Base-by-base conservation (phyloP, 2,113 vertebrate species). In the Ammodramus savannarum region DNA sequence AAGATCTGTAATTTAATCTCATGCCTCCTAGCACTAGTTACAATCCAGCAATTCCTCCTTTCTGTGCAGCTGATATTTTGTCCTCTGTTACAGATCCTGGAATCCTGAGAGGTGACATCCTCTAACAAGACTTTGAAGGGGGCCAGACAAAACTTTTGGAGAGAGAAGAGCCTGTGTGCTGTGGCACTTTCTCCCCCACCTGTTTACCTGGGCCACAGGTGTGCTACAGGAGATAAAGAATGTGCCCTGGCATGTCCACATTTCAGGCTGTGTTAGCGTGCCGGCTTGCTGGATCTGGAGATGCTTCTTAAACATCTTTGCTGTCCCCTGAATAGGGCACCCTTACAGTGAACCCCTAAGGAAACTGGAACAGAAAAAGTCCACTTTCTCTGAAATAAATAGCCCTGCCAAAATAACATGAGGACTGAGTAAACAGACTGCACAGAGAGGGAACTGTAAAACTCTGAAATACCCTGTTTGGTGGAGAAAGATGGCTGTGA, bases 401-500 rank as follows among this genome's bases (percentile, higher is more conserved):
- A 11, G 41, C 58, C 68, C 51, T 61, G 49, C 77, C 61, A 91
- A 92, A 93, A 55, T 34, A 65, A 61, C 39, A 54, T 46, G 39
- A 87, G 63, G 89, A 51, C 39, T 43, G 54, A 46, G 65, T 89
- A 74, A 92, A 75, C 44, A 81, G 52, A 82, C 67, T 78, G 51
- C 46, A 75, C 19, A 46, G 21, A 95, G 81, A 85, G 85, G 74
- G 83, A 93, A 73, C 66, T 39, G 76, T 74, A 96, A 89, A 95
- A 77, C 58, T 25, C 87, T 41, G 57, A 83, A 96, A 68, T 68
- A 65, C 82, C 73, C 61, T 91, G 31, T 90, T 89, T 34, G 62
- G 62, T 38, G 38, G 46, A 81, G 77, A 89, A 78, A 51, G 44
- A 84, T 91, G 87, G 92, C 86, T 92, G 79, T 95, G 94, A 85